Evolutionary conservation across 1,140 invertebrate genomes (phyloP), one percentile per base, ranked within the genome.

Genomic region (Drosophila busckii): DNA sequence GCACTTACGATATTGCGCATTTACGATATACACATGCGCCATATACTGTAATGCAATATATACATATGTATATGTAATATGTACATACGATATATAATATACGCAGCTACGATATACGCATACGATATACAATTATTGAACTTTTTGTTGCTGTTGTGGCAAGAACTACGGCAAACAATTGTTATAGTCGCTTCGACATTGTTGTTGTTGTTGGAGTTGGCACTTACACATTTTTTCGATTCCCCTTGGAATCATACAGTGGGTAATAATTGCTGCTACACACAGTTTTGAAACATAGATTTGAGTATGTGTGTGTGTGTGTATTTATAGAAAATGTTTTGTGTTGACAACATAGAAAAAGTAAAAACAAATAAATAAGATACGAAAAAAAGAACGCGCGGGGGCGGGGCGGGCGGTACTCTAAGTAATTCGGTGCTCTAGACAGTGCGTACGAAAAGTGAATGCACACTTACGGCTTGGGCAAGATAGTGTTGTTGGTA

Each of bases 401-500:
- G 3, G 9, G 2, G 3, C 25, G 4, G 8, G 16, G 10, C 16
- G 19, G 31, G 19, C 16, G 8, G 0, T 29, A 9, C 4, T 10
- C 12, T 46, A 32, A 8, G 12, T 19, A 28, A 26, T 17, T 10
- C 16, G 2, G 10, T 12, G 16, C 7, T 2, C 34, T n/a, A 1
- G 8, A 45, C 15, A 29, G 23, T 28, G 13, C 25, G 4, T n/a
- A 8, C 25, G 9, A 37, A 3, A 2, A 50, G 4, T 12, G 17
- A 2, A 3, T 12, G 16, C 10, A 31, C 48, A 88, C 89, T 90
- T 88, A 93, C 92, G 88, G 89, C 70, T 89, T 89, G 26, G 89
- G 89, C 42, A 92, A 90, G 68, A 95, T 93, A 15, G 89, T 89
- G 25, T 89, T 89, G 61, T 92, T 90, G 15, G 89, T 87, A 15